Evolutionary conservation across 2,888 invertebrate genomes (phyloP).

Genomic region (Mylabris sibirica): DNA sequence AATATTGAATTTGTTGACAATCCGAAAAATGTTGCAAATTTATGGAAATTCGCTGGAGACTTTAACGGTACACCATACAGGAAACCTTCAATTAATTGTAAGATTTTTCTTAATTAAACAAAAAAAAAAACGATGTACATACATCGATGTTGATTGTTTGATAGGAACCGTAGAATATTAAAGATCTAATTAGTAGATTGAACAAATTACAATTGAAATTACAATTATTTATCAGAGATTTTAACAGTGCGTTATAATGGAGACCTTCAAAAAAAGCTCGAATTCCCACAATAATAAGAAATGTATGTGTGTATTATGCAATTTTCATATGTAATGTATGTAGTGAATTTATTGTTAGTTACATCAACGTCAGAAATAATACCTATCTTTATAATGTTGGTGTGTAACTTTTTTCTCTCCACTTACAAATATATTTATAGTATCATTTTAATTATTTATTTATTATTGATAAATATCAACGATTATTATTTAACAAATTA

Average conservation of each 20-base stretch:
- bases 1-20: background rate
- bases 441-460: background rate
- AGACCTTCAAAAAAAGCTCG: background rate
- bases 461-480: background rate
- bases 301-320: slow-evolving; percentile 1
- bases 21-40: background rate
- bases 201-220: too few species aligned
- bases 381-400: slow-evolving; percentile 16
- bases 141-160: too few species aligned
- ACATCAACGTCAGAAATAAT: slow-evolving; percentile 19
- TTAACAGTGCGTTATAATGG: background rate
- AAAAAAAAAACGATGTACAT: too few species aligned
- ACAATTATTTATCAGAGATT: background rate
- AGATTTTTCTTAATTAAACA: too few species aligned
- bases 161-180: too few species aligned
- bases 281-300: background rate
- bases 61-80: background rate
- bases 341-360: slow-evolving; percentile 3
- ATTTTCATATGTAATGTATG: background rate
- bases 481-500: background rate
- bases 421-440: background rate
- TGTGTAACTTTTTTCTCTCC: background rate
- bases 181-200: too few species aligned
- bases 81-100: background rate
- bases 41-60: background rate